phyloP scores from a whole-genome alignment of 2,888 invertebrate genomes.

The Lottia gigantea region DNA sequence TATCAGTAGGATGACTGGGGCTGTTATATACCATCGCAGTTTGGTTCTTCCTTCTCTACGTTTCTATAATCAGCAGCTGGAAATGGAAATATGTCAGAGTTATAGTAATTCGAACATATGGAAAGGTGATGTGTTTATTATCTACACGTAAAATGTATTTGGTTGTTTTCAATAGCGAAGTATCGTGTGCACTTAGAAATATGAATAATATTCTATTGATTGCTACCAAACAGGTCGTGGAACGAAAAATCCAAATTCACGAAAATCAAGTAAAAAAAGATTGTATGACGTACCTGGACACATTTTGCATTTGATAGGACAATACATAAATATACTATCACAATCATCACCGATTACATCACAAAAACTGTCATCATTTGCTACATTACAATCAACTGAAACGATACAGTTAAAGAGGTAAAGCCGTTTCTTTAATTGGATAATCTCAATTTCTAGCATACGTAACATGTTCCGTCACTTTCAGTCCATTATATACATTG shows the following conservation, averaged over 20 bases:
- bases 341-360: neutral
- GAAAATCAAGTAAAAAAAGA: neutral
- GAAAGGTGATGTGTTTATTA: no score
- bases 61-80: neutral
- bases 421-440: no score
- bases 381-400: neutral
- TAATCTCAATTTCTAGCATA: no score
- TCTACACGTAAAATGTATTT: no score
- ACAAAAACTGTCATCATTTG: neutral
- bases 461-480: no score
- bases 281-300: constrained; percentile 16
- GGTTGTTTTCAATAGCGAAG: no score
- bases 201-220: no score
- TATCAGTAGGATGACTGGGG: no score
- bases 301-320: constrained; percentile 13
- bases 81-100: neutral
- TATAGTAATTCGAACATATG: neutral
- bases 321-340: neutral
- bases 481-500: no score
- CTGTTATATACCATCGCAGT: neutral
- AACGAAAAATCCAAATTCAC: no score
- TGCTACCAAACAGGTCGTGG: no score
- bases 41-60: neutral
- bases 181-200: no score
- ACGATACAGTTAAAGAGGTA: neutral